These are phyloP conservation scores for Carapus acus DNA, from an alignment of 2,797 vertebrate species.

Conservation along the genomic window DNA sequence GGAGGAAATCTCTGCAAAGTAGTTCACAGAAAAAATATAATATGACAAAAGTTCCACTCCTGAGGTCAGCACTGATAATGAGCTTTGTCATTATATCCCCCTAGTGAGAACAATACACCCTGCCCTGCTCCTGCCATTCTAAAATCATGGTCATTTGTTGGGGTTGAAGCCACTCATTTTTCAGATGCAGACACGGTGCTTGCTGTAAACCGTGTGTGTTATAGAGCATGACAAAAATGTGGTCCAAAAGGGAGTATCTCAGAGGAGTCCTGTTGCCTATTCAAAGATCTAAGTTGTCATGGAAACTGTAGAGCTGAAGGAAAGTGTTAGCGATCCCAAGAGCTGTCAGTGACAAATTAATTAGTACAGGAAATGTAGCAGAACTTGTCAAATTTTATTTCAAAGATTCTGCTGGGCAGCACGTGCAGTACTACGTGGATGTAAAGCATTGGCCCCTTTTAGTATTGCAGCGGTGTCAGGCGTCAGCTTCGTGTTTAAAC, in stretches of 20 bases:
- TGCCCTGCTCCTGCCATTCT: conserved; percentile 34
- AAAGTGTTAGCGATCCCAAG: conserved; percentile 48
- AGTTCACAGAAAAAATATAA: conserved; percentile 33
- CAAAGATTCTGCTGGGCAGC: conserved; percentile 5
- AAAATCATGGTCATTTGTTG: conserved; percentile 29
- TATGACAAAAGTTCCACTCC: conserved; percentile 31
- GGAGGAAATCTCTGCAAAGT: conserved; percentile 23
- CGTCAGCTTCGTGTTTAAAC: conserved; percentile 3
- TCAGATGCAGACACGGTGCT: conserved; percentile 31
- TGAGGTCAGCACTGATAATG: conserved; percentile 43
- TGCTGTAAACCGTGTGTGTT: conserved; percentile 25
- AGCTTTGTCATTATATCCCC: conserved; percentile 28
- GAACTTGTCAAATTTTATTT: conserved; percentile 21
- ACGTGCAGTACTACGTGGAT: too few relatives aligned
- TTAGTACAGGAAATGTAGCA: conserved; percentile 33
- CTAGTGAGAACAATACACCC: conserved; percentile 30
- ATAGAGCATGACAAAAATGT: conserved; percentile 15
- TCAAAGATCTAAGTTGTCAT: conserved; percentile 60
- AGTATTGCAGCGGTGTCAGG: conserved; percentile 8
- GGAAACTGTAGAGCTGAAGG: conserved; percentile 61
- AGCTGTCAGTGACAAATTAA: conserved; percentile 42
- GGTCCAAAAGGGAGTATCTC: conserved; percentile 49
- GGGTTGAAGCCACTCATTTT: conserved; percentile 35
- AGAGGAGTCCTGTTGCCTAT: conserved; percentile 40
- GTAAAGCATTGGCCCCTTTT: conserved; percentile 2